Conservation (phyloP, 2,113 vertebrate genomes). For the Nanorana parkeri region DNA sequence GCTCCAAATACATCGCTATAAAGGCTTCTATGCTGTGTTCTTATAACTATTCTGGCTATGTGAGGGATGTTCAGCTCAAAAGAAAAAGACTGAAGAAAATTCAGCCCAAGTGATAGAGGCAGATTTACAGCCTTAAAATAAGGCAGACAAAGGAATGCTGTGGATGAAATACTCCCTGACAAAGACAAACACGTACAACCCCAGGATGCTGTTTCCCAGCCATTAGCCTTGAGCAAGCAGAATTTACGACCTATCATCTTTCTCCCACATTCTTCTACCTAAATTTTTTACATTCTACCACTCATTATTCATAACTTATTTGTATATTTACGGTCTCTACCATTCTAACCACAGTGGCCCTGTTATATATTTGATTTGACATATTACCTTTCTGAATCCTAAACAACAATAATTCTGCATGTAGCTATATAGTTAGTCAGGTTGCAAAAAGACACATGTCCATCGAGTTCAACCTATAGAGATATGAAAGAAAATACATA, state of each 20-base stretch:
- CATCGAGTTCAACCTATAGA: no score
- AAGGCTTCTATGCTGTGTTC: background rate
- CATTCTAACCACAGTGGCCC: background rate
- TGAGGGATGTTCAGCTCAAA: background rate
- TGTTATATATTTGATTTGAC: background rate
- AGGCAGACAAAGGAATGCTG: background rate
- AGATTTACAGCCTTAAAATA: conserved; percentile 30
- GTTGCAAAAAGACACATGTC: no score
- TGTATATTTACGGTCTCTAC: background rate
- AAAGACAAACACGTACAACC: conserved; percentile 30
- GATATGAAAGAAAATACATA: no score
- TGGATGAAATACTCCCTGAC: conserved; percentile 18
- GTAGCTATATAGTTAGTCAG: no score
- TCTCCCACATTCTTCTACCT: background rate
- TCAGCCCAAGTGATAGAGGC: background rate
- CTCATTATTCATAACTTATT: background rate
- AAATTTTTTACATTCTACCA: background rate
- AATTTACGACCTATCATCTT: conserved; percentile 25
- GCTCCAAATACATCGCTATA: background rate
- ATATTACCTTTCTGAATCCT: background rate
- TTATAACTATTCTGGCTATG: background rate
- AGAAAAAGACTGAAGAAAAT: conserved; percentile 8
- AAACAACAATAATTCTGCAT: no score
- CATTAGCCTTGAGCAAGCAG: conserved; percentile 17
- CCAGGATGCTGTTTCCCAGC: background rate